A percentile compares a stretch with the other conserved stretches of the same genome.
Evolutionary conservation across 2,797 vertebrate species (phyloP).

Genomic region (Periparus ater): DNA sequence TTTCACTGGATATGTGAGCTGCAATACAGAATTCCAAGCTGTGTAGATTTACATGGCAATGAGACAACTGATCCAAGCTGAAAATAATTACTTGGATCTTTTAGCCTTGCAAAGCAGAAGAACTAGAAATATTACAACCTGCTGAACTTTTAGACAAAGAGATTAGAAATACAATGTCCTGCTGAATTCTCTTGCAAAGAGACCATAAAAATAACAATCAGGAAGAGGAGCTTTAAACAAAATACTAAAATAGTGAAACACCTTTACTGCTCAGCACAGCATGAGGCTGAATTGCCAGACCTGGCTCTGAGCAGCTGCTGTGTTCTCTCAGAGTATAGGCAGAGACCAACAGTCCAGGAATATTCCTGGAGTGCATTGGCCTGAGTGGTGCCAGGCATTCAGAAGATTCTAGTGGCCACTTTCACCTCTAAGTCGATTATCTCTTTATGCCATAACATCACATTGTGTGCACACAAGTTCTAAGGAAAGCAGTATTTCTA

Average conservation of each 20-base stretch:
- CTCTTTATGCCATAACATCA: neutral
- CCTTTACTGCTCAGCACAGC: neutral
- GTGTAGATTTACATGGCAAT: neutral
- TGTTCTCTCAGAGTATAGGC: neutral
- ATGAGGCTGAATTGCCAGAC: neutral
- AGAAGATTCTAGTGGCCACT: neutral
- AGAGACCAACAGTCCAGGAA: neutral
- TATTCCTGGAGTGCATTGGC: neutral
- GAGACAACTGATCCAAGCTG: neutral
- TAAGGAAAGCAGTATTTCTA: neutral
- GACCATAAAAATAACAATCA: neutral
- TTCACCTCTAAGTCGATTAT: neutral
- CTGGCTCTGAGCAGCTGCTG: neutral
- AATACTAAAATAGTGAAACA: neutral
- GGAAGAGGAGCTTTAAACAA: neutral
- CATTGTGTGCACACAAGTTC: neutral
- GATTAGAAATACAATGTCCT: neutral
- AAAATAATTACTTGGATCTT: constrained; percentile 4
- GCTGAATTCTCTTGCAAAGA: neutral
- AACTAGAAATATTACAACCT: neutral
- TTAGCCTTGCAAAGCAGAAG: neutral
- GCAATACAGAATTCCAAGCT: neutral
- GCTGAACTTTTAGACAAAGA: neutral
- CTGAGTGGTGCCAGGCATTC: neutral
- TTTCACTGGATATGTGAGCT: neutral